These are phyloP conservation scores for Drosophila vallismaia DNA, from an alignment of 2,888 invertebrate genomes.

Conservation along the genomic window DNA sequence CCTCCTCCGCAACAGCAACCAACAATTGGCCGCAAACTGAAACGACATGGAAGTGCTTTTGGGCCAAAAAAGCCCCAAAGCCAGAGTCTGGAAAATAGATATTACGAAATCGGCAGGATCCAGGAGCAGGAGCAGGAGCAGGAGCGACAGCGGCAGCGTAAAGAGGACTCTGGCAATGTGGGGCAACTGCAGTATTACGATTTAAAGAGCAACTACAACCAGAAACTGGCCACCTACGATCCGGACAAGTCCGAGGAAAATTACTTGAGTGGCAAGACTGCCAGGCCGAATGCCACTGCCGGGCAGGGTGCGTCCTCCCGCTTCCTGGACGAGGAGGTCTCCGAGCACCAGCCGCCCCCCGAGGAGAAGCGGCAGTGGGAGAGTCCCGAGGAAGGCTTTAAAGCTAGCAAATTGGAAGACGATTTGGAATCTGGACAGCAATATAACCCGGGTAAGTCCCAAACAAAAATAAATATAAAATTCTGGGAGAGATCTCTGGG, in stretches of 20 bases:
- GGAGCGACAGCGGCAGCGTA: no score
- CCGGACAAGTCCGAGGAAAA: conserved; percentile 46
- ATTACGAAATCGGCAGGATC: conserved; percentile 23
- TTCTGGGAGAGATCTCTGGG: no score
- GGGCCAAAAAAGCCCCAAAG: neutral
- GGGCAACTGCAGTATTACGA: conserved; percentile 60
- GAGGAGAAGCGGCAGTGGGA: conserved; percentile 5
- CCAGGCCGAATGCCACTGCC: conserved; percentile 6
- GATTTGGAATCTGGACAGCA: conserved; percentile 34
- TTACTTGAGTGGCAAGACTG: conserved; percentile 46
- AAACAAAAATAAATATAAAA: neutral
- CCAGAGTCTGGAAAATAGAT: conserved; percentile 16
- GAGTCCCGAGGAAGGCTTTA: neutral
- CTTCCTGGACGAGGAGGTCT: conserved; percentile 36
- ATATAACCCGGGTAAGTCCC: conserved; percentile 37
- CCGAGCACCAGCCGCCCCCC: conserved; percentile 33
- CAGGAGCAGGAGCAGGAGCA: conserved; percentile 13
- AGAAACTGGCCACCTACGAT: conserved; percentile 19
- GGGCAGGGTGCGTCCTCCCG: conserved; percentile 5
- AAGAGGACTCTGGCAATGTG: conserved; percentile 31
- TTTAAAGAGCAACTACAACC: conserved; percentile 9
- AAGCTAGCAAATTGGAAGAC: conserved; percentile 23
- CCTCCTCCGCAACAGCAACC: conserved; percentile 5
- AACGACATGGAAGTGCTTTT: conserved; percentile 26
- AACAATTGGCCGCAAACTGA: conserved; percentile 47